Conservation (phyloP, 37 sponge, comb jelly and placozoan species). For the Aphrocallistes beatrix region DNA sequence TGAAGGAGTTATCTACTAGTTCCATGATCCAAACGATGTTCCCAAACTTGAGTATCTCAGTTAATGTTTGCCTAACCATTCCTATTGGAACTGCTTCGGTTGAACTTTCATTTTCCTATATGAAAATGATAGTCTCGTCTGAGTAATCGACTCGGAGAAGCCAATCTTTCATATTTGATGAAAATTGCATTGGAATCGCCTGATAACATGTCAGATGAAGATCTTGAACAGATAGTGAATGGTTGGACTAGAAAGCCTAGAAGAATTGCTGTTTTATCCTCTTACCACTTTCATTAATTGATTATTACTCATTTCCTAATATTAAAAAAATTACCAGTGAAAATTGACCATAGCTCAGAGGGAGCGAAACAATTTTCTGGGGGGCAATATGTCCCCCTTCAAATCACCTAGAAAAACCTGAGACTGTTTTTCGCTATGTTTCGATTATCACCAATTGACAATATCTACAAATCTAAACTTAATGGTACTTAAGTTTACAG, state of each 20-base stretch:
- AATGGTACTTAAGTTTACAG: too few relatives aligned
- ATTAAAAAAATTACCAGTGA: neutral
- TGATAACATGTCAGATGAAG: neutral
- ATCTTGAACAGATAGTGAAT: neutral
- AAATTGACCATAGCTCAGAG: neutral
- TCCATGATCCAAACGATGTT: neutral
- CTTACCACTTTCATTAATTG: neutral
- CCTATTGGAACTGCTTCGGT: neutral
- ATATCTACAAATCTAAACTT: too few relatives aligned
- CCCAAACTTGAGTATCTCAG: neutral
- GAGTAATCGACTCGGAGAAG: neutral
- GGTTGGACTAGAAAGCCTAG: neutral
- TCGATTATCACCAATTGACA: too few relatives aligned
- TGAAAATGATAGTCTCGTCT: neutral
- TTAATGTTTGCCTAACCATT: neutral
- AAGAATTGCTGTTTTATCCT: neutral
- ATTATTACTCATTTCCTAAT: neutral
- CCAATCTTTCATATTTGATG: neutral
- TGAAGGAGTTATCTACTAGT: neutral
- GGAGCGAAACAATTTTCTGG: neutral
- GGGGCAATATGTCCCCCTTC: neutral
- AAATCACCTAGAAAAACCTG: neutral
- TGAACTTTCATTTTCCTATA: neutral
- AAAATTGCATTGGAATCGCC: neutral
- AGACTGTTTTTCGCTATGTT: too few relatives aligned